A percentile compares a stretch with the other conserved stretches of the same genome.
Conservation (phyloP, 2,888 invertebrate genomes). For the Rotaria macrura region DNA sequence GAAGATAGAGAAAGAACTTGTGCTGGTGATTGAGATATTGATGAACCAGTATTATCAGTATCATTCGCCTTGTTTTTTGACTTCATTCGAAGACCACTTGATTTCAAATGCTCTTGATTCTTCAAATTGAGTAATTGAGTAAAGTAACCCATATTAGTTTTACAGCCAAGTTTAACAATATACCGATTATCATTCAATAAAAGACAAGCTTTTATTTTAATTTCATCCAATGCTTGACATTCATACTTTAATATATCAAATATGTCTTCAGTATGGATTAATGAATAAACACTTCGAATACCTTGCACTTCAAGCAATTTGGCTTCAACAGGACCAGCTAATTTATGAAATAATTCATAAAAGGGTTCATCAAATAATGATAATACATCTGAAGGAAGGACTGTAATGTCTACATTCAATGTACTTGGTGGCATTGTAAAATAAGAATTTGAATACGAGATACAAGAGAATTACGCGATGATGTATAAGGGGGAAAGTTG, state of each 20-base stretch:
- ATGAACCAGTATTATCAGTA: not conserved
- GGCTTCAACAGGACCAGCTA: not conserved
- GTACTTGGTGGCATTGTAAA: not conserved
- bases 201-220: not conserved
- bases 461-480: not conserved
- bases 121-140: not conserved
- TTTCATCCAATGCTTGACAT: not conserved
- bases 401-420: not conserved
- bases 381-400: not conserved
- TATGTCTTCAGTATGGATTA: not conserved
- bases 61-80: not conserved
- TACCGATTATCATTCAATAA: not conserved
- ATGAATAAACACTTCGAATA: not conserved
- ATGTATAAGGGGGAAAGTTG: not conserved
- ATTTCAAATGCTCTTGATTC: not conserved
- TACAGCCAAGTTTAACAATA: not conserved
- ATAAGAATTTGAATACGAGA: not conserved
- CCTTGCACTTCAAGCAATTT: not conserved
- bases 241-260: not conserved
- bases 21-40: not conserved
- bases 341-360: not conserved
- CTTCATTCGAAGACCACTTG: not conserved
- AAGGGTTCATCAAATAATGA: not conserved
- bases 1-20: not conserved
- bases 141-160: not conserved